phyloP scores from a whole-genome alignment of 1,140 invertebrate genomes.

The Coelopa frigida region DNA sequence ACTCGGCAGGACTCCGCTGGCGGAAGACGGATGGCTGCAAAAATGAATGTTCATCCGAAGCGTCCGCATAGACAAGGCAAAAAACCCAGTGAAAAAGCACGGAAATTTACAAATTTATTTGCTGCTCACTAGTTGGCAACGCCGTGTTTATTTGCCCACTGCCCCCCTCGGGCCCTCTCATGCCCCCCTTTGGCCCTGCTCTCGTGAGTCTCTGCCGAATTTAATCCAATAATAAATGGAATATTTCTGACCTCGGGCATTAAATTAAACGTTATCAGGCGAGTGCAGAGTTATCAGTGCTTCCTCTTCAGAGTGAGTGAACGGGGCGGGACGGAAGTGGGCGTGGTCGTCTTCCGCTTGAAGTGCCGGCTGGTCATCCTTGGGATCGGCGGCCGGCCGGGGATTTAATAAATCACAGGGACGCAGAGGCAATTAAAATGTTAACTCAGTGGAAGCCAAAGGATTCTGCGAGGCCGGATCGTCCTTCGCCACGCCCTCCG shows the following conservation, averaged over 20 bases:
- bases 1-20: neutral
- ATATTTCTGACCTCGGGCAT: conserved; percentile 47
- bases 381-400: too few relatives aligned
- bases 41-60: conserved; percentile 5
- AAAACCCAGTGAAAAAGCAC: neutral
- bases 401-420: too few relatives aligned
- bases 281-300: conserved; percentile 43
- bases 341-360: too few relatives aligned
- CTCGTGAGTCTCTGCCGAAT: conserved; percentile 27
- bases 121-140: too few relatives aligned
- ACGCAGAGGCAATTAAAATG: conserved; percentile 9
- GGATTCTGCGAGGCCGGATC: too few relatives aligned
- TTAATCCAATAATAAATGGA: conserved; percentile 47
- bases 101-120: neutral
- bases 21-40: conserved; percentile 3
- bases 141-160: too few relatives aligned
- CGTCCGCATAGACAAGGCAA: neutral
- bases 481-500: too few relatives aligned
- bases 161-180: too few relatives aligned
- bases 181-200: neutral
- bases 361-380: too few relatives aligned
- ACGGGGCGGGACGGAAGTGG: too few relatives aligned
- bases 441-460: too few relatives aligned
- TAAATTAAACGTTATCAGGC: conserved; percentile 46
- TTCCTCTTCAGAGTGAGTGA: too few relatives aligned